Evolutionary conservation across 2,797 vertebrate genomes (phyloP).

Genomic region (Cyprinodon diabolis): DNA sequence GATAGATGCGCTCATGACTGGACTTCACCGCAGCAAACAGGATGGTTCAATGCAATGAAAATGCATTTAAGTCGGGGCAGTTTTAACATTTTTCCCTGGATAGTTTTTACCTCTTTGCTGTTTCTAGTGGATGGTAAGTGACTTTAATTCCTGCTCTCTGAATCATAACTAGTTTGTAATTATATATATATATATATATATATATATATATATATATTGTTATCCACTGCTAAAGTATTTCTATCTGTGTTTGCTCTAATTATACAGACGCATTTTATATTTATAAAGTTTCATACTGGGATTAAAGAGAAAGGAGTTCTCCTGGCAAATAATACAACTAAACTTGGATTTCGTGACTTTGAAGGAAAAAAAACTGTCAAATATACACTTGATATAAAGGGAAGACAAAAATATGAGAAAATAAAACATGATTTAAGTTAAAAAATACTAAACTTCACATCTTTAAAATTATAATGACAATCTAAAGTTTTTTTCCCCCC

Average conservation of each 20-base stretch:
- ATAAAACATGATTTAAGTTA: background rate
- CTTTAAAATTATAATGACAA: too few relatives aligned
- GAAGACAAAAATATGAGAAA: background rate
- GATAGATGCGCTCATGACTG: conserved; percentile 31
- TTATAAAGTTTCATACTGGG: background rate
- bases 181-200: background rate
- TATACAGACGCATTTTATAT: background rate
- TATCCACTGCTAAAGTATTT: too few relatives aligned
- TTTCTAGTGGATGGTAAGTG: conserved; percentile 64
- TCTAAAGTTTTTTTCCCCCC: too few relatives aligned
- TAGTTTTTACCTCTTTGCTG: conserved; percentile 51
- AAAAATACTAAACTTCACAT: too few relatives aligned
- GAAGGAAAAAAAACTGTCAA: conserved; percentile 16
- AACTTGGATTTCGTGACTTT: conserved; percentile 39
- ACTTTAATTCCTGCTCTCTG: background rate
- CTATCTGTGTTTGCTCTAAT: too few relatives aligned
- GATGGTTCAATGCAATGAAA: conserved; percentile 67
- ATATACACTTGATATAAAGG: background rate
- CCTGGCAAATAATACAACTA: background rate
- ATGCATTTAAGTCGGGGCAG: conserved; percentile 68
- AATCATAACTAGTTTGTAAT: background rate
- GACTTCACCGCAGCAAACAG: conserved; percentile 53
- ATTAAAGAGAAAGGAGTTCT: background rate
- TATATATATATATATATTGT: too few relatives aligned
- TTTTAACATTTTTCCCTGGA: conserved; percentile 45